Evolutionary conservation across 2,797 vertebrate genomes (phyloP).

Genomic region (Lacerta bilineata): DNA sequence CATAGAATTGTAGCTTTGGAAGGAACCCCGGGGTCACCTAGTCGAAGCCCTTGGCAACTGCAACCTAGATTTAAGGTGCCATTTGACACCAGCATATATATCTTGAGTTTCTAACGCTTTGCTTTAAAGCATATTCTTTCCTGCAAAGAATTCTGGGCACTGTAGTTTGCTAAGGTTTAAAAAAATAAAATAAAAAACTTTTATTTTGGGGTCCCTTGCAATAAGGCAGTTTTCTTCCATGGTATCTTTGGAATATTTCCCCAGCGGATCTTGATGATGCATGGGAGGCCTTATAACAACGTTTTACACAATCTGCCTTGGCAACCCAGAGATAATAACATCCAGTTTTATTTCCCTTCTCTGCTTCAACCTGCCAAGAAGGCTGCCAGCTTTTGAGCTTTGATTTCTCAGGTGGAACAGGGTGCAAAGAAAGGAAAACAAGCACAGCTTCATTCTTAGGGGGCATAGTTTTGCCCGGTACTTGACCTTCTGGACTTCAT

Average conservation of each 20-base stretch:
- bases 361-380: constrained; percentile 58
- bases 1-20: too few species aligned
- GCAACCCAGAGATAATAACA: constrained; percentile 10
- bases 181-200: not conserved
- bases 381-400: constrained; percentile 40
- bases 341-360: constrained; percentile 51
- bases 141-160: too few species aligned
- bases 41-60: too few species aligned
- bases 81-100: too few species aligned
- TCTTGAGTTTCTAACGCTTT: too few species aligned
- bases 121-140: too few species aligned
- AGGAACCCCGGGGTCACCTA: too few species aligned
- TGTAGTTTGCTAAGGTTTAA: too few species aligned
- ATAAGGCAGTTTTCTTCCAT: constrained; percentile 1
- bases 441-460: constrained; percentile 66
- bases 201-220: not conserved
- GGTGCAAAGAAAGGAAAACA: constrained; percentile 65
- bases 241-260: constrained; percentile 9
- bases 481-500: constrained; percentile 77
- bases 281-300: constrained; percentile 48
- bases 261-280: constrained; percentile 54
- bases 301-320: constrained; percentile 48
- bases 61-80: too few species aligned
- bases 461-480: constrained; percentile 59
- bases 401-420: constrained; percentile 64